phyloP scores from a whole-genome alignment of 1,140 invertebrate genomes.

The Diploscapter pachys region DNA sequence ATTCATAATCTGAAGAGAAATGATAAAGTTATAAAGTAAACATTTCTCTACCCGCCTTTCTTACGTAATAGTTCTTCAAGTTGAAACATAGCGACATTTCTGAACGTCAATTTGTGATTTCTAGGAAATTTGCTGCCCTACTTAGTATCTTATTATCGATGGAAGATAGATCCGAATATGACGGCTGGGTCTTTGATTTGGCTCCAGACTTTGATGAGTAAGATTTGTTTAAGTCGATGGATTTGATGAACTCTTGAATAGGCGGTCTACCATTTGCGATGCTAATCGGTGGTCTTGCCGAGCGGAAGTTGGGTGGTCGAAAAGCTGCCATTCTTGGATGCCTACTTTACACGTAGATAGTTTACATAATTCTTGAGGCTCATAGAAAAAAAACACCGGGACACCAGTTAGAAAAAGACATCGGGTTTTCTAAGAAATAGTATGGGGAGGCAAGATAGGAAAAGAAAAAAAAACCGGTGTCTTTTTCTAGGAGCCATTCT shows the following conservation, averaged over 20 bases:
- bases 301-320: constrained; percentile 27
- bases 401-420: no score
- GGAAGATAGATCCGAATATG: constrained; percentile 35
- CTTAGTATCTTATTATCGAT: constrained; percentile 38
- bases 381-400: no score
- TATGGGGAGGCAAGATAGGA: no score
- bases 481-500: no score
- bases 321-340: constrained; percentile 26
- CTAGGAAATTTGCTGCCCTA: constrained; percentile 37
- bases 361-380: background rate
- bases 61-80: background rate
- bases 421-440: no score
- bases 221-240: constrained; percentile 6
- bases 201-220: constrained; percentile 37
- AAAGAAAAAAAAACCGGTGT: no score
- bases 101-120: background rate
- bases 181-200: constrained; percentile 32
- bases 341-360: constrained; percentile 34
- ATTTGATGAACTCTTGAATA: constrained; percentile 11
- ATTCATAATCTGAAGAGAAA: background rate
- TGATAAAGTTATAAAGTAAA: background rate
- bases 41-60: background rate
- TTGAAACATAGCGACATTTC: background rate
- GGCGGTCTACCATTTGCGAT: constrained; percentile 38
- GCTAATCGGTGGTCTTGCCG: constrained; percentile 34